Evolutionary conservation across 2,888 invertebrate species (phyloP).

Genomic region (Lingula anatina): DNA sequence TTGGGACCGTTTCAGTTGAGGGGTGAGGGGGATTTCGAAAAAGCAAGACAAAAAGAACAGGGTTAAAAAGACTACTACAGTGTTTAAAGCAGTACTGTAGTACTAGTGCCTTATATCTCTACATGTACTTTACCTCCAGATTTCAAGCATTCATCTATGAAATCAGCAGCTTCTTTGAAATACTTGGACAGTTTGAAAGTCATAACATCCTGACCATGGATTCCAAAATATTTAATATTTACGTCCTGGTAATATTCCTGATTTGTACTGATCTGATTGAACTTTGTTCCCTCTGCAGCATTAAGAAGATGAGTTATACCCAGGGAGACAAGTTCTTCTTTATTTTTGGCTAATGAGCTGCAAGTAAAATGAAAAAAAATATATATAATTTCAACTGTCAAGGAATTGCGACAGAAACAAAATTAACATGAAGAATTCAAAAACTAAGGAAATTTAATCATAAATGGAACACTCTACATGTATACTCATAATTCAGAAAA

Average conservation of each 20-base stretch:
- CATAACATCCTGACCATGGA: conserved; percentile 72
- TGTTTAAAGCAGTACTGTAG: too few relatives aligned
- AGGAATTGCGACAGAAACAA: not conserved
- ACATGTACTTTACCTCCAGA: conserved; percentile 20
- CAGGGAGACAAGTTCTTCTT: conserved; percentile 66
- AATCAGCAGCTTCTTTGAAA: conserved; percentile 73
- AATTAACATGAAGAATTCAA: conserved; percentile 5
- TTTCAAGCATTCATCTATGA: conserved; percentile 66
- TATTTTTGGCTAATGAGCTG: conserved; percentile 75
- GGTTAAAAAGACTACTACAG: too few relatives aligned
- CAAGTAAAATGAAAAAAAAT: conserved; percentile 4
- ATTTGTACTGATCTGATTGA: conserved; percentile 71
- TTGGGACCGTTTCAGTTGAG: not conserved
- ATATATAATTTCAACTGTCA: not conserved
- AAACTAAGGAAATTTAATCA: not conserved
- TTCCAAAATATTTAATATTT: conserved; percentile 71
- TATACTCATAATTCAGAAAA: too few relatives aligned
- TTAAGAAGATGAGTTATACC: conserved; percentile 82
- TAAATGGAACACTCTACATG: too few relatives aligned
- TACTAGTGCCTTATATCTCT: not conserved
- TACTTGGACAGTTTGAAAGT: conserved; percentile 74
- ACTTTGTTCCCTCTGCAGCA: conserved; percentile 70
- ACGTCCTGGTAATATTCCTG: conserved; percentile 69
- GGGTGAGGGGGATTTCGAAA: not conserved
- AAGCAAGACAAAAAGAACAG: too few relatives aligned